Evolutionary conservation across 2,797 vertebrate species (phyloP).

Genomic region (Oophaga sylvatica): DNA sequence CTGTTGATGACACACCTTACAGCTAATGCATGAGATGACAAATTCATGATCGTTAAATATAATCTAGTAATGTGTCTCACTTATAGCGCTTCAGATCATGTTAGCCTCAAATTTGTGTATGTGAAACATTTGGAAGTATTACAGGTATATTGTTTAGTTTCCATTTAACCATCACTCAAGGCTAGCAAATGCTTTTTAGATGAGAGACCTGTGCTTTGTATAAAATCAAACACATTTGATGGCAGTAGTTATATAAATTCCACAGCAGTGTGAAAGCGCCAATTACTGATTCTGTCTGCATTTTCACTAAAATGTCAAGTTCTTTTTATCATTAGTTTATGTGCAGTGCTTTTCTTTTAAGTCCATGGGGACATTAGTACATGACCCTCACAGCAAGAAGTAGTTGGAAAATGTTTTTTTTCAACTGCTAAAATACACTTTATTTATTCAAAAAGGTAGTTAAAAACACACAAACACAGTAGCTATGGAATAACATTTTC

Average conservation of each 20-base stretch:
- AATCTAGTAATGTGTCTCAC: background rate
- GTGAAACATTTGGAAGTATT: background rate
- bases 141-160: background rate
- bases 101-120: background rate
- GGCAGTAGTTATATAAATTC: background rate
- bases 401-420: conserved; percentile 16
- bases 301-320: conserved; percentile 28
- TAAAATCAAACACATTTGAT: background rate
- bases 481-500: conserved; percentile 5
- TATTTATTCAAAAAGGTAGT: background rate
- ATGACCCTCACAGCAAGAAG: conserved; percentile 21
- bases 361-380: background rate
- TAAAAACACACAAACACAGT: background rate
- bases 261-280: background rate
- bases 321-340: conserved; percentile 36
- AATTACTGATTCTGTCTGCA: conserved; percentile 22
- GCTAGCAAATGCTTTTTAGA: background rate
- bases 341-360: conserved; percentile 28
- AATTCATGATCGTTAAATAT: background rate
- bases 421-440: conserved; percentile 14
- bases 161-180: conserved; percentile 8
- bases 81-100: no score
- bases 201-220: background rate
- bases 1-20: background rate
- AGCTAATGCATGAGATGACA: background rate